These are phyloP conservation scores for Eilema caniola DNA, from an alignment of 2,888 invertebrate genomes.

Conservation along the genomic window DNA sequence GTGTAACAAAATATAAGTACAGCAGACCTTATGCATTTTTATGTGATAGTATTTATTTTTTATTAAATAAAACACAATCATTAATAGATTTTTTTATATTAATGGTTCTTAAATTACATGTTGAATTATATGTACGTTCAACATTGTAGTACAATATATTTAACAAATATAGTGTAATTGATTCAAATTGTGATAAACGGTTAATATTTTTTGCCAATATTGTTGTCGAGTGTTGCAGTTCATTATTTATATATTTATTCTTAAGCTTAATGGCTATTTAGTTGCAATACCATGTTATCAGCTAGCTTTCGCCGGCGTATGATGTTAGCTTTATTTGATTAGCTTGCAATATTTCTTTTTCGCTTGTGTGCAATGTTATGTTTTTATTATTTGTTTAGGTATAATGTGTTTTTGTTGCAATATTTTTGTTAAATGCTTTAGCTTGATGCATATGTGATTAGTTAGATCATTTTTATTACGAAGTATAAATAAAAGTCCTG, in stretches of 20 bases:
- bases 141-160: background rate
- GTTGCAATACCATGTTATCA: slow-evolving; percentile 39
- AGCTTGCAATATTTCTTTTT: slow-evolving; percentile 48
- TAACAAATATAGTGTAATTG: background rate
- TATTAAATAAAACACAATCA: background rate
- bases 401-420: slow-evolving; percentile 38
- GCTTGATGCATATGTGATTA: slow-evolving; percentile 25
- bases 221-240: background rate
- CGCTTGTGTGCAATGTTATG: slow-evolving; percentile 35
- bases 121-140: background rate
- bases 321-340: slow-evolving; percentile 26
- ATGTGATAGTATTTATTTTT: background rate
- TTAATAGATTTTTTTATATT: background rate
- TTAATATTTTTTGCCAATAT: slow-evolving; percentile 1
- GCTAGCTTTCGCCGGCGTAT: slow-evolving; percentile 31
- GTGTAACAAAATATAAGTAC: no score
- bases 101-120: background rate
- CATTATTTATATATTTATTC: slow-evolving; percentile 5
- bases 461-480: slow-evolving; percentile 16
- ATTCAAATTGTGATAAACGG: background rate
- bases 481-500: background rate
- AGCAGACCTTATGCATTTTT: no score
- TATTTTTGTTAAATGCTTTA: slow-evolving; percentile 26
- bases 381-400: slow-evolving; percentile 22
- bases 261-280: slow-evolving; percentile 31